These are phyloP conservation scores for Lethrus apterus DNA, from an alignment of 1,140 invertebrate genomes.

Conservation along the genomic window DNA sequence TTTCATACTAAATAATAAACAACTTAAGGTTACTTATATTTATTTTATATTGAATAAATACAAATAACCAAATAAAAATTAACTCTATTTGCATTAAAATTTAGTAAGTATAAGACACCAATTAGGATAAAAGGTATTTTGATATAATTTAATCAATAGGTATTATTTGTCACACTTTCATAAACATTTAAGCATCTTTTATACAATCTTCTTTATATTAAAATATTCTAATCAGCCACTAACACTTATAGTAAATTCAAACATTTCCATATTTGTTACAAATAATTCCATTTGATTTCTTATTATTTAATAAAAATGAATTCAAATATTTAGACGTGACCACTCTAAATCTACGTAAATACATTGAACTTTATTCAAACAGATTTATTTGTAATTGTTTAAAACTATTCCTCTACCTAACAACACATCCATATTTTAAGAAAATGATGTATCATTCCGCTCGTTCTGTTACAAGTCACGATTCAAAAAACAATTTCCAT, in stretches of 20 bases:
- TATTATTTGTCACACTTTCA: slow-evolving; percentile 19
- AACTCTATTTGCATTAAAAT: slow-evolving; percentile 13
- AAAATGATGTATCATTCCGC: neutral
- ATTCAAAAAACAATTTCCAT: slow-evolving; percentile 11
- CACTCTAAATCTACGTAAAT: neutral
- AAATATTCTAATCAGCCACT: slow-evolving; percentile 19
- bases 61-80: slow-evolving; percentile 9
- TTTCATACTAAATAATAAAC: slow-evolving; percentile 12
- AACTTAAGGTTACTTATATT: neutral
- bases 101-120: slow-evolving; percentile 20
- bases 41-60: neutral
- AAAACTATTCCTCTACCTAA: slow-evolving; percentile 14
- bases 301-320: neutral
- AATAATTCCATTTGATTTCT: slow-evolving; percentile 11
- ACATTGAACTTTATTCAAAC: too few relatives aligned
- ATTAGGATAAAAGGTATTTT: slow-evolving; percentile 19
- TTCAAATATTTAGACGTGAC: too few relatives aligned
- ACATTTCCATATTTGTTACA: slow-evolving; percentile 20
- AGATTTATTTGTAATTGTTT: slow-evolving; percentile 12
- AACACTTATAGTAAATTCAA: slow-evolving; percentile 22
- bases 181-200: slow-evolving; percentile 18
- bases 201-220: slow-evolving; percentile 19
- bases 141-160: slow-evolving; percentile 14
- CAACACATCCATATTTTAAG: slow-evolving; percentile 2
- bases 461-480: slow-evolving; percentile 5